Conservation (phyloP, 2,113 vertebrate genomes). For the Typhlomys cinereus region DNA sequence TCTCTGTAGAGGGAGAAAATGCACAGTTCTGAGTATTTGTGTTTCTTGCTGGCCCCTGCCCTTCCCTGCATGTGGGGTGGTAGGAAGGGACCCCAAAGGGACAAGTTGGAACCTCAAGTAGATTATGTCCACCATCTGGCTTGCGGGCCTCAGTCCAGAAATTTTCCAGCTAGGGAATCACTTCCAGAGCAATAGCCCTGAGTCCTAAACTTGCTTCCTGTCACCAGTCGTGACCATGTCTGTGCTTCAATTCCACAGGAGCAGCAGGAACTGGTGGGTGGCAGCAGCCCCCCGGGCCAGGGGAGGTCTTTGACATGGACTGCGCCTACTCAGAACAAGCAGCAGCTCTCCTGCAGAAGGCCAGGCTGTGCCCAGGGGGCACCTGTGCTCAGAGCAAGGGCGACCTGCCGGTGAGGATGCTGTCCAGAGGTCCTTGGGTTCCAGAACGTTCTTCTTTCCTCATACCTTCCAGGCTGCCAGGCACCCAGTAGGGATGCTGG, state of each 20-base stretch:
- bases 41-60: not conserved
- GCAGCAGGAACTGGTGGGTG: conserved; percentile 42
- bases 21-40: not conserved
- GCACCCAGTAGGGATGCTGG: not conserved
- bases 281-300: conserved; percentile 76
- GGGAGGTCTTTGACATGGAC: conserved; percentile 89
- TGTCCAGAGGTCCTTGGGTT: not conserved
- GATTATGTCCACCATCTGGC: not conserved
- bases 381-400: conserved; percentile 85
- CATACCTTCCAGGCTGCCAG: not conserved
- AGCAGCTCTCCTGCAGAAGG: conserved; percentile 86
- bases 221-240: not conserved
- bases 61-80: not conserved
- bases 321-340: conserved; percentile 93
- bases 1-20: not conserved
- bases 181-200: not conserved
- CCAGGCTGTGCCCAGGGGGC: conserved; percentile 75
- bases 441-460: not conserved
- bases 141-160: not conserved
- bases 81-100: not conserved
- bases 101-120: not conserved
- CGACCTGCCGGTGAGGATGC: conserved; percentile 86
- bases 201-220: not conserved
- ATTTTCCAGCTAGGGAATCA: not conserved
- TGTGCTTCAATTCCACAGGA: not conserved